Conservation (phyloP, 2,888 invertebrate species). For the Heliconius aoede region DNA sequence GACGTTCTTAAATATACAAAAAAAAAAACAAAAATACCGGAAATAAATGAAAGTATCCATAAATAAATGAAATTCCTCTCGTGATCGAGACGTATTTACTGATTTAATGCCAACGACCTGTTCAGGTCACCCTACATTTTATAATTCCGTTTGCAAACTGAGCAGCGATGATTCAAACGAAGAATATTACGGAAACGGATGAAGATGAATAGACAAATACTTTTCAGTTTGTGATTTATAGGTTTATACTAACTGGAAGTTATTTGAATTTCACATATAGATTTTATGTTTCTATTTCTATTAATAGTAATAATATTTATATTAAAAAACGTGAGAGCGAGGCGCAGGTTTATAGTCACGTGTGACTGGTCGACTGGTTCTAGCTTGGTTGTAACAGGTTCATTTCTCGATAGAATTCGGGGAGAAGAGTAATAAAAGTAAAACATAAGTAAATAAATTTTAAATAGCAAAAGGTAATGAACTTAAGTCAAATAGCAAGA, state of each 20-base stretch:
- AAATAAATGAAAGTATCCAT: conserved; percentile 15
- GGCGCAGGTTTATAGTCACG: too few species aligned
- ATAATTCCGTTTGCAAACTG: conserved; percentile 20
- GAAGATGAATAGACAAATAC: conserved; percentile 24
- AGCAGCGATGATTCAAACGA: conserved; percentile 31
- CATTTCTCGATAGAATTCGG: background rate
- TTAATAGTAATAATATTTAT: background rate
- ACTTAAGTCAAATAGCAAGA: conserved; percentile 33
- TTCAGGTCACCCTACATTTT: conserved; percentile 31
- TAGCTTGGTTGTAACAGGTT: too few species aligned
- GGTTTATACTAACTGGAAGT: background rate
- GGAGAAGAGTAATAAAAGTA: background rate
- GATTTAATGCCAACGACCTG: conserved; percentile 21
- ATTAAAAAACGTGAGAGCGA: background rate
- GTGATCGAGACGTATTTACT: background rate
- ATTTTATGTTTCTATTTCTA: background rate
- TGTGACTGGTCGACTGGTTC: too few species aligned
- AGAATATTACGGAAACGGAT: conserved; percentile 31
- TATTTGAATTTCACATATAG: background rate
- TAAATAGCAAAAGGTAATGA: conserved; percentile 29
- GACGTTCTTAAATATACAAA: background rate
- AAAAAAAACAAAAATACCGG: conserved; percentile 7
- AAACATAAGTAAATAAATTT: conserved; percentile 5
- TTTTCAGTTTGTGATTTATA: conserved; percentile 13
- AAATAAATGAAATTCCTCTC: conserved; percentile 21